Base-by-base conservation (phyloP, 2,888 invertebrate species). In the Odontomyia ornata region DNA sequence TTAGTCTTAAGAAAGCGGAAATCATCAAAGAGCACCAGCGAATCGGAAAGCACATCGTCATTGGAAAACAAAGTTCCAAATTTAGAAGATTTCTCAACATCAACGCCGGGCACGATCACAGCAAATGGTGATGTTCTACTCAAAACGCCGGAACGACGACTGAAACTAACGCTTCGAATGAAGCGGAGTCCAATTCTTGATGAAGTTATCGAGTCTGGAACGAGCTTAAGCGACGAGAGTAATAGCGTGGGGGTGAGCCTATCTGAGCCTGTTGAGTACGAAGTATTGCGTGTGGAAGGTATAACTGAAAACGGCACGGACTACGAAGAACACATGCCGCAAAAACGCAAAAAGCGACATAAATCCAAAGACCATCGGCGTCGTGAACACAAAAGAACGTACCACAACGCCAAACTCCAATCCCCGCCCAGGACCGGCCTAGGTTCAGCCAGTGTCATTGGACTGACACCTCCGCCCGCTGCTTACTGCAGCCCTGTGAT, bases 171-270 rank as follows among this genome's bases (percentile, higher is more conserved):
- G 5, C 86, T 96, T 78, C 90, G 95, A 4, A 94, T 96, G 90
- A 96, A 96, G 85, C 91, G 95, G 36, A 95, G 95, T 80, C 95
- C 95, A 1, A 92, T 94, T 76, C 87, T 95, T 67, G 95, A 96
- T 83, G 95, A 96, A 83, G 91, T 94, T 0, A 92, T 94, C 83
- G 94, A 95, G 84, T 92, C 92, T n/a, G 92, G 93, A 30, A 92
- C 91, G 21, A 91, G 90, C 82, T 85, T 92, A 69, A 90, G 90
- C 81, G 91, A 91, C 80, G 91, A 91, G 79, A 88, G 88, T 79
- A 80, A 67, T 47, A 84, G 83, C 78, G 72, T 75, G 1, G 77
- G 77, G 1, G 56, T 30, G 0, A 60, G 71, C 11, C 30, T n/a
- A 5, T 52, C 56, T 13, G 65, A 91, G 82, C 92, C 93, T 0